Base-by-base conservation (phyloP, 2,797 vertebrate genomes). In the Gymnodraco acuticeps region DNA sequence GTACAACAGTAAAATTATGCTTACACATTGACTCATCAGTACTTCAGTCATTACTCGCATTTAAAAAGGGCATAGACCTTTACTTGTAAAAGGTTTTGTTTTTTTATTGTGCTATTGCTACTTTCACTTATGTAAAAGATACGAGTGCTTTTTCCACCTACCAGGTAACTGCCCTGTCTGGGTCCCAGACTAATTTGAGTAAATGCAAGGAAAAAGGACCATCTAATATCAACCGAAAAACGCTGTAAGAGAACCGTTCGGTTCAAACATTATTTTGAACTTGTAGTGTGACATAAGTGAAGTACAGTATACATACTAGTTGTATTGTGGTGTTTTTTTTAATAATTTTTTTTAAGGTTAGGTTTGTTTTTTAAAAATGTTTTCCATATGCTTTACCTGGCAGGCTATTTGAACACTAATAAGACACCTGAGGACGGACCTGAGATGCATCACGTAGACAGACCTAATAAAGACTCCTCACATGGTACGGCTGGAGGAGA, bases 121-220 rank as follows among this genome's bases (percentile, higher is more conserved):
- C 31, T 47, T 50, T 69, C n/a, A 46, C 16, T 75, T 15, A 15
- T 47, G 76, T 48, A 59, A 60, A 61, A 62, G 15, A 23, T 60
- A 19, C 6, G 11, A 52, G 17, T 15, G 16, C 9, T 50, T 15
- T 15, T 20, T 55, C 47, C 54, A 38, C 31, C 50, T 42, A 52
- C 48, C 64, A 70, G 65, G 52, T 51, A 53, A 47, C 59, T 43
- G 70, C 31, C 62, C 47, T 19, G 61, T 66, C 61, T 47, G 45
- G 17, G 23, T 64, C 64, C 42, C 60, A 38, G 60, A 48, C 70
- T 74, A 56, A 74, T 77, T 60, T 77, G 69, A 81, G 83, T 70
- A 81, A 79, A 88, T 77, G 83, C 67, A 73, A 73, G 46, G 61
- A 73, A 77, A 80, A 73, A n/a, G 50, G 60, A 50, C 15, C 71